phyloP scores from a whole-genome alignment of 2,888 invertebrate genomes.

The Melinaea menophilus region DNA sequence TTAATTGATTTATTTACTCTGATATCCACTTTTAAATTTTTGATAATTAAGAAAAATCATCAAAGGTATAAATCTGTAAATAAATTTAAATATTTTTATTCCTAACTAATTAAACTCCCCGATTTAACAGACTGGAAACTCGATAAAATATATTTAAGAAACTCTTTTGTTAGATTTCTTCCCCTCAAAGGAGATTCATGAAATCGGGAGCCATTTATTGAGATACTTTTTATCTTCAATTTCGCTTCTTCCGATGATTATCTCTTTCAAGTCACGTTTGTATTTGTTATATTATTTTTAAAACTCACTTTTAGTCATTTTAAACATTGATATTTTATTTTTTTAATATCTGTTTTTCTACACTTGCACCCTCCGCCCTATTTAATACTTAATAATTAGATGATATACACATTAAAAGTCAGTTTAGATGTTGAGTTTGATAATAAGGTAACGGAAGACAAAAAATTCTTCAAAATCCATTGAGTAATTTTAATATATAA shows the following conservation, averaged over 20 bases:
- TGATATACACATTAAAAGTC: no score
- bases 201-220: conserved; percentile 1
- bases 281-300: neutral
- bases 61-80: neutral
- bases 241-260: neutral
- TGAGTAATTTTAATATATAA: no score
- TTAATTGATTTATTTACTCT: no score
- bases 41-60: neutral
- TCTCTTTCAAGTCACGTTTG: neutral
- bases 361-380: no score
- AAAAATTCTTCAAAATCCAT: no score
- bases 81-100: neutral
- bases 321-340: neutral
- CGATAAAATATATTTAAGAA: conserved; percentile 2
- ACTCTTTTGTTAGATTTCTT: neutral
- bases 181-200: neutral
- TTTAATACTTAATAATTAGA: no score
- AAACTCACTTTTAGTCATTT: neutral
- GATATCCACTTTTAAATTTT: no score
- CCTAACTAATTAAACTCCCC: neutral
- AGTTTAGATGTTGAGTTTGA: no score
- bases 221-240: neutral
- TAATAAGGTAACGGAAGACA: no score
- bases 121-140: neutral
- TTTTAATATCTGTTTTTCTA: neutral